Percentiles rank a stretch among this genome's conserved stretches.
Evolutionary conservation across 2,888 invertebrate genomes (phyloP).

Genomic region (Apodemia hepburni): DNA sequence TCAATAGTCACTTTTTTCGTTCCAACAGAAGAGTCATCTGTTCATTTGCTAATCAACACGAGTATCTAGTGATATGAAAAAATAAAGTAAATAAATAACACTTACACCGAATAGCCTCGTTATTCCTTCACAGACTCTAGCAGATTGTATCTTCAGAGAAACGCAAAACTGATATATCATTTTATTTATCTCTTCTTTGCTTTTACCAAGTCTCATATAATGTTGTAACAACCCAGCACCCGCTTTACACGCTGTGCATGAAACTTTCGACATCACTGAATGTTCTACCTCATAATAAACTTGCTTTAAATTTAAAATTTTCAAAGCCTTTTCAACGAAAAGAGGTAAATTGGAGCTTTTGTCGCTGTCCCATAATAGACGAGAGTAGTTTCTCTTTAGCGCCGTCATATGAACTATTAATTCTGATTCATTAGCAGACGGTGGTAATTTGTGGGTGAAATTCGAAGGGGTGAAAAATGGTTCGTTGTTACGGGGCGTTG

Average conservation of each 20-base stretch:
- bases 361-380: conserved; percentile 88
- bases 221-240: conserved; percentile 92
- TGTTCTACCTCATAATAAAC: conserved; percentile 92
- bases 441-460: conserved; percentile 72
- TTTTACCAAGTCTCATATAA: conserved; percentile 91
- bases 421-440: conserved; percentile 72
- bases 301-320: conserved; percentile 90
- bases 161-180: conserved; percentile 93
- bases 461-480: conserved; percentile 68
- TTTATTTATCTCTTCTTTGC: conserved; percentile 90
- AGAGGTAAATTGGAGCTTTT: conserved; percentile 86
- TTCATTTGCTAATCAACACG: too few relatives aligned
- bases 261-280: conserved; percentile 94
- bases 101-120: conserved; percentile 90
- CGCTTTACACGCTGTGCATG: conserved; percentile 94
- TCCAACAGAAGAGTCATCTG: too few relatives aligned
- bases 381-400: conserved; percentile 66
- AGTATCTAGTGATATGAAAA: too few relatives aligned
- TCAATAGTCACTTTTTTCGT: too few relatives aligned
- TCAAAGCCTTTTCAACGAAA: conserved; percentile 91
- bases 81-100: neutral
- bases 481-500: conserved; percentile 56
- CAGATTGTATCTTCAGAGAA: conserved; percentile 91
- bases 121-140: conserved; percentile 93
- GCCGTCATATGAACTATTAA: conserved; percentile 66